phyloP scores from a whole-genome alignment of 2,888 invertebrate species.

The Phoenoteleia sp. region DNA sequence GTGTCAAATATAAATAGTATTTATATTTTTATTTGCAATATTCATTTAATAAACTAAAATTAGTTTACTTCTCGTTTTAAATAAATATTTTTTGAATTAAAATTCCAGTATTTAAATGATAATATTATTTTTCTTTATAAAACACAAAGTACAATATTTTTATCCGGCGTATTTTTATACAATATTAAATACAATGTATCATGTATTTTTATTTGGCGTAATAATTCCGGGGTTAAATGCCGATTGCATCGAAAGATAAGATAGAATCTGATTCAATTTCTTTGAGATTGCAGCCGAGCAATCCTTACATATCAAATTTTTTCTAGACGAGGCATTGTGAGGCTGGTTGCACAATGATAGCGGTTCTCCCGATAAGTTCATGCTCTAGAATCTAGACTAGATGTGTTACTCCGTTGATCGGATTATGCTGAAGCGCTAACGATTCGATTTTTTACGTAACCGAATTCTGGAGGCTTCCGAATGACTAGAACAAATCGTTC shows the following conservation, averaged over 20 bases:
- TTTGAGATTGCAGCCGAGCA: constrained; percentile 60
- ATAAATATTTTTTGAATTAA: too few relatives aligned
- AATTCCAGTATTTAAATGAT: too few relatives aligned
- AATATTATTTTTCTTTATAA: too few relatives aligned
- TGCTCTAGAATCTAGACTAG: constrained; percentile 84
- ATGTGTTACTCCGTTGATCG: constrained; percentile 81
- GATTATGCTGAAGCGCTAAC: constrained; percentile 74
- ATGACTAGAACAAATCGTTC: constrained; percentile 59
- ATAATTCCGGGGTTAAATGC: constrained; percentile 31
- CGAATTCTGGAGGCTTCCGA: constrained; percentile 73
- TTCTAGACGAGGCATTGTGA: constrained; percentile 79
- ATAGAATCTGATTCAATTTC: constrained; percentile 53
- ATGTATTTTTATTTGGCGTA: constrained; percentile 9
- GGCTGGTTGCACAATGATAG: constrained; percentile 82
- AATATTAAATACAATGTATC: too few relatives aligned
- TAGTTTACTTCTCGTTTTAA: too few relatives aligned
- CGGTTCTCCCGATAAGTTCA: constrained; percentile 84
- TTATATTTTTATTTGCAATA: too few relatives aligned
- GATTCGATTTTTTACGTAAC: constrained; percentile 74
- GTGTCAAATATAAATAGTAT: too few relatives aligned
- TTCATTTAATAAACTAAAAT: too few relatives aligned
- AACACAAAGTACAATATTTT: too few relatives aligned
- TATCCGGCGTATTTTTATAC: too few relatives aligned
- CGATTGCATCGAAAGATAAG: constrained; percentile 45
- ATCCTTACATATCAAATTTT: constrained; percentile 68